Percentiles rank a stretch among this genome's conserved stretches.
These are phyloP conservation scores for Cydia splendana DNA, from an alignment of 1,140 invertebrate species.

Conservation along the genomic window DNA sequence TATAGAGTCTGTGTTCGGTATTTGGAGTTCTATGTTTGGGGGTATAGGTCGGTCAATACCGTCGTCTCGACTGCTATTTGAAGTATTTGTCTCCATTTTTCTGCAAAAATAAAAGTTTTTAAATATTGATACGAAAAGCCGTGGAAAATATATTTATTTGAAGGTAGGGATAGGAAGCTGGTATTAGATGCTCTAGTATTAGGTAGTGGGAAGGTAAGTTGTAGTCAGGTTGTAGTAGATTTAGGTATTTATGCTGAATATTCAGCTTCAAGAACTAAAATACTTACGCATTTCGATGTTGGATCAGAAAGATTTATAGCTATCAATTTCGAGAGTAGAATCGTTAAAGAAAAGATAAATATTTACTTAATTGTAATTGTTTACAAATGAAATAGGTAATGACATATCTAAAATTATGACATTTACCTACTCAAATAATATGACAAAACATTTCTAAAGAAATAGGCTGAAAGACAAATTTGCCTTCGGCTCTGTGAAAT, in stretches of 20 bases:
- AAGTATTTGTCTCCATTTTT: conserved; percentile 3
- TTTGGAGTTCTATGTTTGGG: neutral
- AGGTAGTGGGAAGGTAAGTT: too few relatives aligned
- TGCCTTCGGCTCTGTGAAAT: neutral
- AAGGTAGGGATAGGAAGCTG: too few relatives aligned
- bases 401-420: neutral
- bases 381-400: neutral
- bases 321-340: neutral
- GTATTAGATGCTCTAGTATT: too few relatives aligned
- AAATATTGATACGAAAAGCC: neutral
- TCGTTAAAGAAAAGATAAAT: neutral
- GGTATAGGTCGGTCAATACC: conserved; percentile 1
- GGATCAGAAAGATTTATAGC: neutral
- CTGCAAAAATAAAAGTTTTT: neutral
- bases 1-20: neutral
- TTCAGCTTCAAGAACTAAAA: neutral
- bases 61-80: neutral
- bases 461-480: too few relatives aligned
- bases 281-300: neutral
- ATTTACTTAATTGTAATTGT: neutral
- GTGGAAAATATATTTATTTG: too few relatives aligned
- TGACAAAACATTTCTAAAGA: too few relatives aligned
- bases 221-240: too few relatives aligned
- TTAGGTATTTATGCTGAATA: too few relatives aligned
- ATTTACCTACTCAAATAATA: too few relatives aligned